phyloP scores from a whole-genome alignment of 2,888 invertebrate species.

The Adelognathus sp. region DNA sequence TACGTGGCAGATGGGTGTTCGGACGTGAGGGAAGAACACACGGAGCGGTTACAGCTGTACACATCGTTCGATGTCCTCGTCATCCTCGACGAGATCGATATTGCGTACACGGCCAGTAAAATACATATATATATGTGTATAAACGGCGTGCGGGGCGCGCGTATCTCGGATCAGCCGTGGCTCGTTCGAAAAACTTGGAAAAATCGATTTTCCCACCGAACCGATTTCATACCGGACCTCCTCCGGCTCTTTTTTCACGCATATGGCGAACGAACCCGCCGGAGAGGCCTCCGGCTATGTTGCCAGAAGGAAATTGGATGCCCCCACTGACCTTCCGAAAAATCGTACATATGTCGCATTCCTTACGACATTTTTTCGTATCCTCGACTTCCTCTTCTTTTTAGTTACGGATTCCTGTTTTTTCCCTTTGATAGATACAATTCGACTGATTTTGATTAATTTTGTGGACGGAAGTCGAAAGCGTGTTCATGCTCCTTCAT shows the following conservation, averaged over 20 bases:
- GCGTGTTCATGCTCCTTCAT: neutral
- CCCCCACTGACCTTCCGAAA: slow-evolving; percentile 24
- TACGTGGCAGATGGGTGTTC: slow-evolving; percentile 61
- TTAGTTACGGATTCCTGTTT: neutral
- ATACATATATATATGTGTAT: neutral
- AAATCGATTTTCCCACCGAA: slow-evolving; percentile 48
- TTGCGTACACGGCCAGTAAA: neutral
- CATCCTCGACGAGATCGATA: slow-evolving; percentile 46
- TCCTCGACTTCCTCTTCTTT: neutral
- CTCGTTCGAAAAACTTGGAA: slow-evolving; percentile 34
- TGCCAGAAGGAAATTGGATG: slow-evolving; percentile 33
- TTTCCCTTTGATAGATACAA: neutral
- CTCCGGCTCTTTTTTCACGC: slow-evolving; percentile 6
- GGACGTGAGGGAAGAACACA: slow-evolving; percentile 48
- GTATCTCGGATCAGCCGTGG: neutral
- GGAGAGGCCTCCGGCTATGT: slow-evolving; percentile 3
- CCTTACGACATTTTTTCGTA: neutral
- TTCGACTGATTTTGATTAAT: neutral
- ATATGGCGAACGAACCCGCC: slow-evolving; percentile 15
- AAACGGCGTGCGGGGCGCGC: neutral
- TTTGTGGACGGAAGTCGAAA: no score
- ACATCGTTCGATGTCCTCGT: slow-evolving; percentile 47
- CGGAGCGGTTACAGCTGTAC: slow-evolving; percentile 63
- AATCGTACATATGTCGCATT: slow-evolving; percentile 13
- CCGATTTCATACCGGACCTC: slow-evolving; percentile 16